Base-by-base conservation (phyloP, 2,797 vertebrate species). In the Syngnathus rostellatus region DNA sequence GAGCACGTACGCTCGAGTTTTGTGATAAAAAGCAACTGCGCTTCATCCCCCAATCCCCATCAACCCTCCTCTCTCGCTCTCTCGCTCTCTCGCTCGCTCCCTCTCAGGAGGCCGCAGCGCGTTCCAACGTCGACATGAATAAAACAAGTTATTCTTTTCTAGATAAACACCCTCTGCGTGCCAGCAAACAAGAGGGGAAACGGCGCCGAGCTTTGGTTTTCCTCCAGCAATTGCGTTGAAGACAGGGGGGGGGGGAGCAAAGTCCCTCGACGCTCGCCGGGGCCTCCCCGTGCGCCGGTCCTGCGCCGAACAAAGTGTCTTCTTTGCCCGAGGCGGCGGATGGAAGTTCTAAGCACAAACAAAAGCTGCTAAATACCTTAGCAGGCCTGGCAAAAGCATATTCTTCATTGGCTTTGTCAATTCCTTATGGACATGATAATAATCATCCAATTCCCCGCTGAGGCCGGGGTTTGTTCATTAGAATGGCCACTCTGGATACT, bases 81-180 rank as follows among this genome's bases (percentile, higher is more conserved):
- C 59, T 4, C 21, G 2, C 53, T 14, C 54, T 2, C 51, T 8
- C 7, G 5, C n/a, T 10, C 23, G 6, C 51, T 21, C 70, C 72
- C 70, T 85, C 88, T 86, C 82, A 81, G 69, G 84, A 88, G 85
- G 80, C 67, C 76, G 69, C 19, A 53, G 74, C 80, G 81, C 77
- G 78, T 84, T 78, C 82, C 77, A 85, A 83, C 67, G 69, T 77
- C 66, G 64, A 77, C 83, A 89, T 90, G 82, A 88, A 91, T 89
- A 89, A 90, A 90, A 89, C 85, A 91, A 87, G 79, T 86, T 89
- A 84, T 89, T 89, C 84, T 88, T 86, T 85, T 85, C 83, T 85
- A 89, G 83, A 85, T 88, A 90, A 90, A 90, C 84, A 89, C 72
- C 83, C 88, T 85, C 80, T 75, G 79, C 83, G 82, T 86, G 84